A percentile compares a stretch with the other conserved stretches of the same genome.
Evolutionary conservation across 1,140 invertebrate genomes (phyloP).

Genomic region (Antheraea mylitta): DNA sequence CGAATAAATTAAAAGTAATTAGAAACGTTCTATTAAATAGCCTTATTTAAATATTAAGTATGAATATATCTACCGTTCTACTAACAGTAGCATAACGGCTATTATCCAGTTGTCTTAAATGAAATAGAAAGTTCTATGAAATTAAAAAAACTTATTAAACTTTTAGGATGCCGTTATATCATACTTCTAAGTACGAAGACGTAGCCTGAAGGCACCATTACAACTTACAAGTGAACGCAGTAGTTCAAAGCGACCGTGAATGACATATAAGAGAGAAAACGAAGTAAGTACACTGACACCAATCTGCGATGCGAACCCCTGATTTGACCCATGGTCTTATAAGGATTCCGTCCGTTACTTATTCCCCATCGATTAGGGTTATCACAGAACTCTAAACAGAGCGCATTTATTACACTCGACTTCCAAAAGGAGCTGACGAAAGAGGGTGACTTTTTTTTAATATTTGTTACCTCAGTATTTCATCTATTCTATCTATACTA

Average conservation of each 20-base stretch:
- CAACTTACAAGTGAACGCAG: conserved; percentile 29
- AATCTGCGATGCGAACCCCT: conserved; percentile 58
- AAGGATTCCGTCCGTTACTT: conserved; percentile 62
- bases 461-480: too few relatives aligned
- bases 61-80: neutral
- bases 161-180: conserved; percentile 49
- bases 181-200: conserved; percentile 33
- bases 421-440: too few relatives aligned
- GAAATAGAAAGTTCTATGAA: conserved; percentile 14
- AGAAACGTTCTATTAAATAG: neutral
- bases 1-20: neutral
- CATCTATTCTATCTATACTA: too few relatives aligned
- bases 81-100: neutral
- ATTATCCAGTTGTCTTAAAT: conserved; percentile 1
- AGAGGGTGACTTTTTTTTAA: too few relatives aligned
- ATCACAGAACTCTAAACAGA: neutral
- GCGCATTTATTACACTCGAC: neutral
- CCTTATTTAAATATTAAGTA: neutral
- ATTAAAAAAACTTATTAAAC: conserved; percentile 41
- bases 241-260: conserved; percentile 41
- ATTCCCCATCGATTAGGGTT: conserved; percentile 47
- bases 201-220: conserved; percentile 45
- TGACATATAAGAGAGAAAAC: conserved; percentile 72
- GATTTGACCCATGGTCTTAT: conserved; percentile 65
- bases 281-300: conserved; percentile 59